Conservation (phyloP, 1,140 invertebrate genomes). For the Leptinotarsa defecta region DNA sequence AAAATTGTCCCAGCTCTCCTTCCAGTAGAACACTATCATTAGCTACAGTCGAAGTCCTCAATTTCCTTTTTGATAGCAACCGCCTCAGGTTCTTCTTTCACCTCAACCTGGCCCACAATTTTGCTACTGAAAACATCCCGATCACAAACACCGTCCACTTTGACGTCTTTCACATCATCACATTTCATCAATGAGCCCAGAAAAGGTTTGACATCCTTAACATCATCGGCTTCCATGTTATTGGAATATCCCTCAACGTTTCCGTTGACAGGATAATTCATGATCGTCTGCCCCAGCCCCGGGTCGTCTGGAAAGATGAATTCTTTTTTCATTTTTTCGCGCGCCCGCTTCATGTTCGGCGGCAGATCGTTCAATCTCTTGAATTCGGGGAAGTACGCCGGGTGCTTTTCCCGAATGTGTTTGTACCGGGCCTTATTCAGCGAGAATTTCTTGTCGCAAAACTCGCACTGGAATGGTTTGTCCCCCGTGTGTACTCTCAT, state of each 20-base stretch:
- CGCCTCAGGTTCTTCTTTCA: background rate
- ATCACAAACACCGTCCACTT: background rate
- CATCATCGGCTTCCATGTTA: background rate
- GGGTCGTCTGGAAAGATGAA: background rate
- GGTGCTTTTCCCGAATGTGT: constrained; percentile 46
- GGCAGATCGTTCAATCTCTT: constrained; percentile 34
- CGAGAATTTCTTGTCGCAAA: constrained; percentile 60
- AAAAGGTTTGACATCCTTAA: background rate
- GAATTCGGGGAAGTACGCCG: constrained; percentile 38
- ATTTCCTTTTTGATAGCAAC: background rate
- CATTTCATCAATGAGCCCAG: background rate
- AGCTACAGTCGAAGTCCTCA: background rate
- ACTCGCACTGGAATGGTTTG: constrained; percentile 58
- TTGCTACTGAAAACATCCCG: background rate
- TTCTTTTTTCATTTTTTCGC: constrained; percentile 26
- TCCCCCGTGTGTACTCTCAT: constrained; percentile 63
- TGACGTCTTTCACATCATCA: background rate
- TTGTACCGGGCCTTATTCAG: constrained; percentile 48
- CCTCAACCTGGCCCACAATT: background rate
- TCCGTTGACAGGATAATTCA: background rate
- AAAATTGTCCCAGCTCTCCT: too few species aligned
- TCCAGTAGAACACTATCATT: background rate
- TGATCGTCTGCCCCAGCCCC: background rate
- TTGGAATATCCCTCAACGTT: background rate
- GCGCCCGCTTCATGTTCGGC: constrained; percentile 38